Evolutionary conservation across 2,797 vertebrate genomes (phyloP).

Genomic region (Gorsachius magnificus): DNA sequence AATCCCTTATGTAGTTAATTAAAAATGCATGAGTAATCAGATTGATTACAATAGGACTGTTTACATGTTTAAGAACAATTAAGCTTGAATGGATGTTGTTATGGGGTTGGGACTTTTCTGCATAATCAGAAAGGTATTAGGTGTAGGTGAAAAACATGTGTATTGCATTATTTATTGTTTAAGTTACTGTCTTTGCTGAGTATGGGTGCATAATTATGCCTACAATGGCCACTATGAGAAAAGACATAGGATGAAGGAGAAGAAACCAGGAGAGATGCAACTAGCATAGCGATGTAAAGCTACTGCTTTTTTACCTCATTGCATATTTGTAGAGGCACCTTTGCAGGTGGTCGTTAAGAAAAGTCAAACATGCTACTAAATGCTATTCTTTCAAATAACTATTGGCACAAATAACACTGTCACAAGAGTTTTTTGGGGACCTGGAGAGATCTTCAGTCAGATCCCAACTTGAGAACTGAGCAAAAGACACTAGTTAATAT

Average conservation of each 20-base stretch:
- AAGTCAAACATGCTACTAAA: background rate
- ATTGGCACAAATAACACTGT: background rate
- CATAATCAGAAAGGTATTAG: background rate
- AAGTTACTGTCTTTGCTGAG: background rate
- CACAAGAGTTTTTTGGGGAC: background rate
- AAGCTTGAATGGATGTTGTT: background rate
- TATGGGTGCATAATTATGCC: background rate
- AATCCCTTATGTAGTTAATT: background rate
- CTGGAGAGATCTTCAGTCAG: background rate
- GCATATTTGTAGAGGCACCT: background rate
- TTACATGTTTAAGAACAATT: background rate
- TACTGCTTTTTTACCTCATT: background rate
- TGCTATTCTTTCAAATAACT: background rate
- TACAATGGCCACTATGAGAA: background rate
- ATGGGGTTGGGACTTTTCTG: background rate
- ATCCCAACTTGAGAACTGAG: background rate
- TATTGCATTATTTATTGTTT: background rate
- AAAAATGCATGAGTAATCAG: conserved; percentile 8
- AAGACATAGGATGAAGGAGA: background rate
- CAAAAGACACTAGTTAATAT: background rate
- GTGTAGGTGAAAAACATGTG: background rate
- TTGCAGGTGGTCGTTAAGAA: background rate
- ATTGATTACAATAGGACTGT: background rate
- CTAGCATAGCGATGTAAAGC: background rate
- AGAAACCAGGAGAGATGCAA: background rate